Evolutionary conservation across 2,797 vertebrate genomes (phyloP).

Genomic region (Artibeus jamaicensis): DNA sequence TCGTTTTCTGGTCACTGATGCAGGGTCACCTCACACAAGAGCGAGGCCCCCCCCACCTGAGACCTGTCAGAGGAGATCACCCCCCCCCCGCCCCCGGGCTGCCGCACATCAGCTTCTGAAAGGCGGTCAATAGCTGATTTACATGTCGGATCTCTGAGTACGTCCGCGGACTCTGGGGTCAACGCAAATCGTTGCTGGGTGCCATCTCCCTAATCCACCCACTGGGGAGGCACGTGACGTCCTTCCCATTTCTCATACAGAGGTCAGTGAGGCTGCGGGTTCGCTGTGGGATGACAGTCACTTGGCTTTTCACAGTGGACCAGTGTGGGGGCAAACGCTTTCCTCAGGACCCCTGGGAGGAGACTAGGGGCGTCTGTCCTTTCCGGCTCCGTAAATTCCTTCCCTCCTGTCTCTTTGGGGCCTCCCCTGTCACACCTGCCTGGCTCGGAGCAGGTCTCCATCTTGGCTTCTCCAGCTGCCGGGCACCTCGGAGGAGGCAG

Average conservation of each 20-base stretch:
- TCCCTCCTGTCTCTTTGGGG: neutral
- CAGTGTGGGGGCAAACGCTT: no score
- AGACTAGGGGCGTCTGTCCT: neutral
- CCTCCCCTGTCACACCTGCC: neutral
- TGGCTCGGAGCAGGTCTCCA: neutral
- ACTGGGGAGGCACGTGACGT: fast-evolving
- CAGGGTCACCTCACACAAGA: no score
- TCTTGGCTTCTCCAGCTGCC: neutral
- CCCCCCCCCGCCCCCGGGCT: no score
- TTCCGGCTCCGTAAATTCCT: fast-evolving
- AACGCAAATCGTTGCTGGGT: neutral
- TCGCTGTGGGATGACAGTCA: fast-evolving
- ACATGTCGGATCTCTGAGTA: neutral
- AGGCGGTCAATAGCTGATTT: neutral
- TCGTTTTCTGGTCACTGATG: neutral
- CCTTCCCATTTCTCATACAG: neutral
- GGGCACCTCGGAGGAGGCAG: neutral
- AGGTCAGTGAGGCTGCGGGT: neutral
- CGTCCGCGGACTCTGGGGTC: neutral
- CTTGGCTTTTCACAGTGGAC: no score
- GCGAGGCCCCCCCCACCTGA: no score
- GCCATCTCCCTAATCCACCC: neutral
- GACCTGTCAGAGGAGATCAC: no score
- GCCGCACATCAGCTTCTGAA: neutral
- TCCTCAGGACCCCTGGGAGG: no score